Evolutionary conservation across 2,113 vertebrate species (phyloP).

Genomic region (Hyaena hyaena): DNA sequence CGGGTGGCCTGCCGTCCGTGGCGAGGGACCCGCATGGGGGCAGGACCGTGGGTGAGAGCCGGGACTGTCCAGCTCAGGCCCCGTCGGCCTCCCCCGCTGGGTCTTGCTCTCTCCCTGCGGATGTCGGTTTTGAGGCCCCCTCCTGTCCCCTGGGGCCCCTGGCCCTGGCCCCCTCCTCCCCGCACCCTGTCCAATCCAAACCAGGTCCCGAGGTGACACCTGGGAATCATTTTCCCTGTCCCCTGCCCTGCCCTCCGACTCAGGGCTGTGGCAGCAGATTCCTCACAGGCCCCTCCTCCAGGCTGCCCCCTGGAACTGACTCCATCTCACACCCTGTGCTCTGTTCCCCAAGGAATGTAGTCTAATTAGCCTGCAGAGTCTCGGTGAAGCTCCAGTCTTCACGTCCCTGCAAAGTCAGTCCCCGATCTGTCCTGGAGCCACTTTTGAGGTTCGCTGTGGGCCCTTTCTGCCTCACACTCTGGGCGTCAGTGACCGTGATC

Average conservation of each 20-base stretch:
- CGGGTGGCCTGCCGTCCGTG: too few species aligned
- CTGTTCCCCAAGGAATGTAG: neutral
- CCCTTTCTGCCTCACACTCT: accelerated
- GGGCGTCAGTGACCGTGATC: neutral
- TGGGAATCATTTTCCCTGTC: neutral
- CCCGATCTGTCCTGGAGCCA: neutral
- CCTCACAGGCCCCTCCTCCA: neutral
- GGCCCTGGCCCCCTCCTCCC: too few species aligned
- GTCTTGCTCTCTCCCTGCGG: too few species aligned
- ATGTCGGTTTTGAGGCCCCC: too few species aligned
- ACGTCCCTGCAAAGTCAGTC: neutral
- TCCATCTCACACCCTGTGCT: neutral
- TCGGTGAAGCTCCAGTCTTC: neutral
- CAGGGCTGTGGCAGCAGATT: neutral
- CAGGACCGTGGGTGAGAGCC: too few species aligned
- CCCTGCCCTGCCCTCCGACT: neutral
- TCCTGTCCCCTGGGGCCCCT: too few species aligned
- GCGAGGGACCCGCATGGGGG: too few species aligned
- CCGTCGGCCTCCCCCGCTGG: too few species aligned
- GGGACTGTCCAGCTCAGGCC: too few species aligned
- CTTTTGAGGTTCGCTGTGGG: neutral
- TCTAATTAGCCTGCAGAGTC: neutral
- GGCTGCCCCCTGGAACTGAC: neutral
- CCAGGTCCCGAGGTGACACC: neutral
- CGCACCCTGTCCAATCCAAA: too few species aligned